These are phyloP conservation scores for Pogonomyrmex barbatus DNA, from an alignment of 1,140 invertebrate genomes.

Conservation along the genomic window DNA sequence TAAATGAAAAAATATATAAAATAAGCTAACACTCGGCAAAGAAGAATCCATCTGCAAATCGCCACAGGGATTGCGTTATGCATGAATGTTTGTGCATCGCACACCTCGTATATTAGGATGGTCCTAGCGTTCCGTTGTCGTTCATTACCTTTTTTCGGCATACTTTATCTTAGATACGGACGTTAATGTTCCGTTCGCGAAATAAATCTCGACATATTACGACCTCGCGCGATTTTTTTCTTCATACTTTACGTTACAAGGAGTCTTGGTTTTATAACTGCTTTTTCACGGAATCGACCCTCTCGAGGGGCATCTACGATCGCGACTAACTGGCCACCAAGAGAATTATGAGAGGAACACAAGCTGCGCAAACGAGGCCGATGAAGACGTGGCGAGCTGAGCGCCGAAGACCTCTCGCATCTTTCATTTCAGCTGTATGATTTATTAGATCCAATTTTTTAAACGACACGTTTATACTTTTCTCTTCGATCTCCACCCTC, in stretches of 20 bases:
- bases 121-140: slow-evolving; percentile 20
- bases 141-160: slow-evolving; percentile 29
- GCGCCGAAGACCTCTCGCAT: slow-evolving; percentile 44
- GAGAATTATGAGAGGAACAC: slow-evolving; percentile 58
- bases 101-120: slow-evolving; percentile 29
- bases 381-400: slow-evolving; percentile 50
- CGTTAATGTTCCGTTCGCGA: slow-evolving; percentile 51
- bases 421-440: slow-evolving; percentile 37
- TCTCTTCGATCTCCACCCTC: neutral
- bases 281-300: slow-evolving; percentile 54
- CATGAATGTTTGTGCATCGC: neutral
- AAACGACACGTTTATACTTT: neutral
- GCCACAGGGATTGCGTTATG: neutral
- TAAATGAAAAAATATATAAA: slow-evolving; percentile 1
- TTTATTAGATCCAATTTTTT: slow-evolving; percentile 32
- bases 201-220: slow-evolving; percentile 55
- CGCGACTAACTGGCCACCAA: slow-evolving; percentile 44
- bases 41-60: neutral
- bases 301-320: slow-evolving; percentile 36
- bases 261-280: slow-evolving; percentile 50
- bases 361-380: slow-evolving; percentile 59
- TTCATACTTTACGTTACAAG: neutral
- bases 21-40: neutral
- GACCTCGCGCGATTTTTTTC: slow-evolving; percentile 22
- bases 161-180: slow-evolving; percentile 49